These are phyloP conservation scores for Arnoldichthys spilopterus DNA, from an alignment of 2,797 vertebrate species.

Conservation along the genomic window DNA sequence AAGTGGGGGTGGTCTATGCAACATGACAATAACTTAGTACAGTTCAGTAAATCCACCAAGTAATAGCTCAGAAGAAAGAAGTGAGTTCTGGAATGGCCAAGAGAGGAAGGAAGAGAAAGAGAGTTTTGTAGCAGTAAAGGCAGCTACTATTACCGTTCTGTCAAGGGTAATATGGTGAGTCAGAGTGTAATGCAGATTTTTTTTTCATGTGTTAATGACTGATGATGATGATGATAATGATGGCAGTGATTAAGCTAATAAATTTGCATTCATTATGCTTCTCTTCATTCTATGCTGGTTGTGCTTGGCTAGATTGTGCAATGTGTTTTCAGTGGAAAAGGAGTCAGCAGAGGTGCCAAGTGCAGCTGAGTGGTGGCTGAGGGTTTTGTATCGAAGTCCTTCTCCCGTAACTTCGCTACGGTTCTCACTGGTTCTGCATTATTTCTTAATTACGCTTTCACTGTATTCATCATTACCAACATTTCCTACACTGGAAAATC, in stretches of 20 bases:
- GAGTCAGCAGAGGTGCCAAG: neutral
- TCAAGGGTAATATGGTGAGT: neutral
- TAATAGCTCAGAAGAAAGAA: too few relatives aligned
- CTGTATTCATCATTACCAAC: neutral
- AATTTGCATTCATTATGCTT: conserved; percentile 4
- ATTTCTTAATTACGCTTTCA: neutral
- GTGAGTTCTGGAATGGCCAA: neutral
- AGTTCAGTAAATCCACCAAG: too few relatives aligned
- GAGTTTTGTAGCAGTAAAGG: too few relatives aligned
- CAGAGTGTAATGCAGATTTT: neutral
- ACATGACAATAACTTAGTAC: too few relatives aligned
- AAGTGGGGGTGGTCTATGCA: too few relatives aligned
- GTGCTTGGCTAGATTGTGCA: neutral
- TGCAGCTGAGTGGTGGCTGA: neutral
- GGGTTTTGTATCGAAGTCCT: neutral
- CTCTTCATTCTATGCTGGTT: neutral
- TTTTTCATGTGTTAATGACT: neutral
- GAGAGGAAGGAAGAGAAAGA: neutral
- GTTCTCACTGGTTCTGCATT: neutral
- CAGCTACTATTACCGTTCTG: neutral
- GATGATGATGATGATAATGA: neutral
- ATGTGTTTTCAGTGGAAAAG: neutral
- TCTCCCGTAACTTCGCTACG: neutral
- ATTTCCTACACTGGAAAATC: neutral
- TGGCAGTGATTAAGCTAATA: neutral